Evolutionary conservation across 2,888 invertebrate species (phyloP).

Genomic region (Hoplodrina ambigua): DNA sequence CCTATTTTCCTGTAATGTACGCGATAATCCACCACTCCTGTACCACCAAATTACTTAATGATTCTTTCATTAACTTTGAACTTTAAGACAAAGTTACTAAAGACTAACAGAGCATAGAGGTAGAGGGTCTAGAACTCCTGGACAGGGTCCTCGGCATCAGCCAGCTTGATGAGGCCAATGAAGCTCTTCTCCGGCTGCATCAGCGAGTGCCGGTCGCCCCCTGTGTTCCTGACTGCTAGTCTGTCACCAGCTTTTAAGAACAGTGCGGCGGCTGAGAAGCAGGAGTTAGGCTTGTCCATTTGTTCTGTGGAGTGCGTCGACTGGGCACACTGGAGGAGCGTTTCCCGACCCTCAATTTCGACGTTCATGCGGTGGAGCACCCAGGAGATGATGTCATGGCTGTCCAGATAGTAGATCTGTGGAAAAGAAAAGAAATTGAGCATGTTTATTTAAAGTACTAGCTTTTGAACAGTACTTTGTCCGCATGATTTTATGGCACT

Average conservation of each 20-base stretch:
- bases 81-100: conserved; percentile 27
- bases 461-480: no score
- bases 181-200: conserved; percentile 95
- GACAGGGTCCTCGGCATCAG: conserved; percentile 87
- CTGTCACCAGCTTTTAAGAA: conserved; percentile 92
- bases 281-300: conserved; percentile 92
- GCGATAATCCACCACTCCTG: neutral
- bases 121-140: conserved; percentile 74
- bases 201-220: conserved; percentile 92
- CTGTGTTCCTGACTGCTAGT: conserved; percentile 93
- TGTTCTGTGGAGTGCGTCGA: conserved; percentile 90
- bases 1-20: conserved; percentile 13
- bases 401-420: conserved; percentile 95
- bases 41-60: conserved; percentile 10
- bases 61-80: conserved; percentile 22
- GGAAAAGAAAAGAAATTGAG: neutral
- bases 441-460: neutral
- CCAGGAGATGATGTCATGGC: conserved; percentile 94
- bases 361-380: conserved; percentile 91
- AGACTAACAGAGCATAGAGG: conserved; percentile 26
- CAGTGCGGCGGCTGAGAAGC: conserved; percentile 93
- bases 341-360: conserved; percentile 88
- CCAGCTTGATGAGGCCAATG: conserved; percentile 95
- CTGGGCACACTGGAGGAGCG: conserved; percentile 94
- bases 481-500: no score